phyloP scores from a whole-genome alignment of 2,113 vertebrate genomes.

The Phylloscopus whistleri region DNA sequence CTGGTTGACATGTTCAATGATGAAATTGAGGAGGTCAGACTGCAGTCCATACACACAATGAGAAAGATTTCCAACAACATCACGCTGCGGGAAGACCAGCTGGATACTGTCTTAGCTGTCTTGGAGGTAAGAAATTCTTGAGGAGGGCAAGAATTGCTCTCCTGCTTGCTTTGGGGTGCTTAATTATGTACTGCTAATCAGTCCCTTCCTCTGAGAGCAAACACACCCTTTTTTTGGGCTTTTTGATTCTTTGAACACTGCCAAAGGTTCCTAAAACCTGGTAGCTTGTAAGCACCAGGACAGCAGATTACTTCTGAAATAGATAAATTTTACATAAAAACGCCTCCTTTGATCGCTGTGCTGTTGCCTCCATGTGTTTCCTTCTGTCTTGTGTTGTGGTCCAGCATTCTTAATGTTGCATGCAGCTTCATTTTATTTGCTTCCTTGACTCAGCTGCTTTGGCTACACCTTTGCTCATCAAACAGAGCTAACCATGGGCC shows the following conservation, averaged over 20 bases:
- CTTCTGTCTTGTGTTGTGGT: neutral
- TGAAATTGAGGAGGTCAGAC: constrained; percentile 94
- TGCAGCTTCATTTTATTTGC: neutral
- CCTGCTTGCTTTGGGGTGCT: neutral
- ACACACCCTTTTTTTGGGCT: accelerated
- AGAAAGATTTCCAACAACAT: constrained; percentile 94
- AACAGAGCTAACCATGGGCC: neutral
- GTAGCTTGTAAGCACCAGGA: neutral
- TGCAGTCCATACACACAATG: constrained; percentile 96
- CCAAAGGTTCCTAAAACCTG: neutral
- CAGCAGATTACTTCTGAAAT: neutral
- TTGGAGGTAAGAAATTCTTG: constrained; percentile 80
- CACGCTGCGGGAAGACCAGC: constrained; percentile 92
- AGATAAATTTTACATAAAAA: neutral
- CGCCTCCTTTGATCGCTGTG: neutral
- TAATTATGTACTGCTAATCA: neutral
- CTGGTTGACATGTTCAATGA: constrained; percentile 99
- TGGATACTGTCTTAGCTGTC: constrained; percentile 94
- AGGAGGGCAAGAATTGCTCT: neutral
- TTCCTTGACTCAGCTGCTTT: neutral
- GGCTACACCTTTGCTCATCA: neutral
- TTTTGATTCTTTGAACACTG: neutral
- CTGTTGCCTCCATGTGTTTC: neutral
- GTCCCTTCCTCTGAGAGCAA: neutral
- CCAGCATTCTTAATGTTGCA: neutral